These are phyloP conservation scores for Platyrinchus mystaceus DNA, from an alignment of 2,797 vertebrate species.

Conservation along the genomic window DNA sequence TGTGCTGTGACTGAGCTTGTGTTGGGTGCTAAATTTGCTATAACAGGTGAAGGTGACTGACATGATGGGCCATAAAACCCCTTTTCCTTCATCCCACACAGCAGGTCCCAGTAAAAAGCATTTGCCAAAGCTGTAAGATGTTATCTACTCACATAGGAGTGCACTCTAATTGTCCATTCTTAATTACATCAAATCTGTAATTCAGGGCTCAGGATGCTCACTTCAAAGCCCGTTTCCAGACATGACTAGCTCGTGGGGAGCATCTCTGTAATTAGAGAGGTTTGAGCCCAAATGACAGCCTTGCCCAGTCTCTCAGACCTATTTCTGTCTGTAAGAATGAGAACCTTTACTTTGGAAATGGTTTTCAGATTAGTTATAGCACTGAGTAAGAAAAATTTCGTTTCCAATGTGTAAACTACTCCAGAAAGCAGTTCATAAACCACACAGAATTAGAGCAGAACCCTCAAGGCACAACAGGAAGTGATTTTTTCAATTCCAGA, in stretches of 20 bases:
- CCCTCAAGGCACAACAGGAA: neutral
- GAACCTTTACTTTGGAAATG: neutral
- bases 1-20: neutral
- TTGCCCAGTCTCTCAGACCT: neutral
- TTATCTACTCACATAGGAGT: neutral
- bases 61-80: neutral
- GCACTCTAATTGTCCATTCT: neutral
- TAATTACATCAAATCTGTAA: neutral
- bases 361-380: neutral
- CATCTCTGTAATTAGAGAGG: slow-evolving; percentile 5
- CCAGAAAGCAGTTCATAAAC: neutral
- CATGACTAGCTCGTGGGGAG: neutral
- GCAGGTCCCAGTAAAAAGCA: neutral
- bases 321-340: neutral
- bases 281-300: neutral
- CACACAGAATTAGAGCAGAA: neutral
- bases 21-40: neutral
- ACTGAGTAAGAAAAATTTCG: neutral
- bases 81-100: neutral
- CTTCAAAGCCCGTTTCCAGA: slow-evolving; percentile 32
- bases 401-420: neutral
- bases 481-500: neutral
- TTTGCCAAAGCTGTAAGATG: neutral
- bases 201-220: neutral
- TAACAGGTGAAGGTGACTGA: neutral